Evolutionary conservation across 1,140 invertebrate genomes (phyloP).

Genomic region (Charaxes varanes): DNA sequence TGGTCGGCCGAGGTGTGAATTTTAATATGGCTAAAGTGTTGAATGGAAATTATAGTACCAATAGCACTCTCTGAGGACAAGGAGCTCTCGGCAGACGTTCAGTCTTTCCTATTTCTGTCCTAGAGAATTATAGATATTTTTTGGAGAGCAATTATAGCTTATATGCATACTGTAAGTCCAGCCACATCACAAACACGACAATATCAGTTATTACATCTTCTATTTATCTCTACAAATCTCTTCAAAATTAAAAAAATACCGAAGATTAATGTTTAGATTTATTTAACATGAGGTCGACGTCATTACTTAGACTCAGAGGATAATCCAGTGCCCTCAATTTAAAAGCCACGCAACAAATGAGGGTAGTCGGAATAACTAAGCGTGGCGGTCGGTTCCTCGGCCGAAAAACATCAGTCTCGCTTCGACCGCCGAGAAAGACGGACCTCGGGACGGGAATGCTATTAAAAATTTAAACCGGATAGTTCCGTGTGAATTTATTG

Average conservation of each 20-base stretch:
- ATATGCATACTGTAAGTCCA: no score
- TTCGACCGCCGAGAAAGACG: slow-evolving; percentile 30
- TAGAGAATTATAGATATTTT: no score
- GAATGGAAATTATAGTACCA: background rate
- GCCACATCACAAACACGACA: no score
- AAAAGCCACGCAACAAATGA: slow-evolving; percentile 58
- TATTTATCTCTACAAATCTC: no score
- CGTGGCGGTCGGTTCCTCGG: slow-evolving; percentile 34
- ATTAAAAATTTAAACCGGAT: slow-evolving; percentile 33
- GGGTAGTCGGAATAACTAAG: slow-evolving; percentile 60
- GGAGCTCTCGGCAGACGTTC: no score
- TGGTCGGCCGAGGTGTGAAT: slow-evolving; percentile 23
- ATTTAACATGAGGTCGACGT: slow-evolving; percentile 8
- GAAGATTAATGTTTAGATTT: slow-evolving; percentile 8
- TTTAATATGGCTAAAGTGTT: slow-evolving; percentile 13
- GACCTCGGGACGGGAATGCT: slow-evolving; percentile 22
- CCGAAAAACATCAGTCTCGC: slow-evolving; percentile 35
- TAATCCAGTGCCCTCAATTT: slow-evolving; percentile 45
- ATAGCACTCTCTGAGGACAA: no score
- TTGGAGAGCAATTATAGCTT: no score
- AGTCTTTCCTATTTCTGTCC: no score
- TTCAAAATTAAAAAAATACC: no score
- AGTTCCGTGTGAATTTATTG: slow-evolving; percentile 39
- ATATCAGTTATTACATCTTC: no score
- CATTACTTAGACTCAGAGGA: slow-evolving; percentile 14